Percentiles rank a stretch among this genome's conserved stretches.
These are phyloP conservation scores for Ciconia stormi DNA, from an alignment of 2,113 vertebrate species.

Conservation along the genomic window DNA sequence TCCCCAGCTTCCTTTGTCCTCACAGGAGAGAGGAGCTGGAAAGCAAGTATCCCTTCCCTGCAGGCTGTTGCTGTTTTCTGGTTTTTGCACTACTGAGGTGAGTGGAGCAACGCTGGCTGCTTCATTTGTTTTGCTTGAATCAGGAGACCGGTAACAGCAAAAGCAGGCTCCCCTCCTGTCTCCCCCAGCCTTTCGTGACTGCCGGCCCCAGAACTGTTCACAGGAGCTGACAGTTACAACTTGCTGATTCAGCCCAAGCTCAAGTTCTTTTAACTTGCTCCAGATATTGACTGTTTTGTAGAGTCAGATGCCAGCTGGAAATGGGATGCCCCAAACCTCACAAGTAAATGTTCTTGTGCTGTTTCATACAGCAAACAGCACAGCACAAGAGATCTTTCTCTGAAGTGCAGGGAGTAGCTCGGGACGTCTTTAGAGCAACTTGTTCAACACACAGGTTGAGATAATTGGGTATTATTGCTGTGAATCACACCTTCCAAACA, in stretches of 20 bases:
- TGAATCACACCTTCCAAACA: not conserved
- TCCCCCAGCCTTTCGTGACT: not conserved
- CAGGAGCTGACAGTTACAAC: not conserved
- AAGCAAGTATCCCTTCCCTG: not conserved
- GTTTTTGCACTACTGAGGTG: not conserved
- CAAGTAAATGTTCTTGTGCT: not conserved
- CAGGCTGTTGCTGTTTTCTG: not conserved
- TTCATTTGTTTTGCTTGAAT: not conserved
- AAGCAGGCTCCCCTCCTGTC: not conserved
- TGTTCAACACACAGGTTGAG: not conserved
- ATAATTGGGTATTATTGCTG: not conserved
- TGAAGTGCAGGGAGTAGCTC: not conserved
- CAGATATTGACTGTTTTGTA: not conserved
- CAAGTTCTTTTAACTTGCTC: not conserved
- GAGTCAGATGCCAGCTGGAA: not conserved
- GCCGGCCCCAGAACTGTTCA: not conserved
- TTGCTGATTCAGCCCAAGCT: not conserved
- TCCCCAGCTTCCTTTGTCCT: not conserved
- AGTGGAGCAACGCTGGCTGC: not conserved
- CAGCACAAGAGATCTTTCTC: not conserved
- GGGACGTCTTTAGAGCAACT: not conserved
- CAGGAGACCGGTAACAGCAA: not conserved
- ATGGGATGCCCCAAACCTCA: not conserved
- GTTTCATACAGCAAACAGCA: not conserved
- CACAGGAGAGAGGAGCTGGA: not conserved